phyloP scores from a whole-genome alignment of 2,797 vertebrate genomes.

The Anabas testudineus region DNA sequence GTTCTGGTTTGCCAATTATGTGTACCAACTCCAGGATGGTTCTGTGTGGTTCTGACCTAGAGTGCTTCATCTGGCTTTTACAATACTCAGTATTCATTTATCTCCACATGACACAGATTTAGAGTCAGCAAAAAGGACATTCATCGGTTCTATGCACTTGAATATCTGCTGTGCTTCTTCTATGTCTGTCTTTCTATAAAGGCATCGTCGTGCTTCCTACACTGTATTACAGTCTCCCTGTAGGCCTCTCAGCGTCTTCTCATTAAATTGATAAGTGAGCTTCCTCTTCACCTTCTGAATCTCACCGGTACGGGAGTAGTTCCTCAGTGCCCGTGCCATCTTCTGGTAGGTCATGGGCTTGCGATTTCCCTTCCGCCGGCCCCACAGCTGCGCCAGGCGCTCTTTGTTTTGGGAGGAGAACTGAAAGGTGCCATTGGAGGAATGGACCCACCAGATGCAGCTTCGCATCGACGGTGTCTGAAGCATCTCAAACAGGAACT shows the following conservation, averaged over 20 bases:
- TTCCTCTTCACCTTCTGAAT: conserved; percentile 88
- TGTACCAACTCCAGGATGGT: conserved; percentile 3
- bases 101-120: conserved; percentile 34
- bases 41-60: conserved; percentile 13
- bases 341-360: conserved; percentile 91
- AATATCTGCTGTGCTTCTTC: conserved; percentile 26
- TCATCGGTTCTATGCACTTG: not conserved
- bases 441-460: conserved; percentile 90
- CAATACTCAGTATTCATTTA: conserved; percentile 86
- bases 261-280: conserved; percentile 86
- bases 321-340: conserved; percentile 87
- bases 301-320: conserved; percentile 87
- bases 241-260: conserved; percentile 81
- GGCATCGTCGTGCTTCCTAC: conserved; percentile 15
- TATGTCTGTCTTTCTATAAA: conserved; percentile 11
- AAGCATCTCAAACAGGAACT: conserved; percentile 89
- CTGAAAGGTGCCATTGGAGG: conserved; percentile 85
- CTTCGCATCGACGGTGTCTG: conserved; percentile 87
- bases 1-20: conserved; percentile 3
- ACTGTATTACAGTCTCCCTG: conserved; percentile 59
- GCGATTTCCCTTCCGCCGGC: conserved; percentile 86
- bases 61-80: conserved; percentile 40
- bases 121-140: conserved; percentile 35
- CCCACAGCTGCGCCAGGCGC: conserved; percentile 86
- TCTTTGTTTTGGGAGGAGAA: conserved; percentile 90